Evolutionary conservation across 1,140 invertebrate species (phyloP), one percentile per base, ranked within the genome.

Genomic region (Hermetia illucens): DNA sequence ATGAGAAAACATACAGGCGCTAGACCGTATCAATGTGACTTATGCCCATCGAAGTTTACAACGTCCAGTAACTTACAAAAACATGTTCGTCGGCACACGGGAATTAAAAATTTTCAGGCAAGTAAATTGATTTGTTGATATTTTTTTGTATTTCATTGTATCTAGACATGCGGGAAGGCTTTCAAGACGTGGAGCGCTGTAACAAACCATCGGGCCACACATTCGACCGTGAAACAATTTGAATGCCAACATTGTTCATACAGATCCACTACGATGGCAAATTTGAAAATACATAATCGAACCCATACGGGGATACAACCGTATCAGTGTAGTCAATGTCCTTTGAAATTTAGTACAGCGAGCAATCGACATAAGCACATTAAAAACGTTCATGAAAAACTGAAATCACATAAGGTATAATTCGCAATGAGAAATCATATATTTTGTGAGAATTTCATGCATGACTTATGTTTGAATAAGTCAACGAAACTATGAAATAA

Each of bases 31-130:
- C 35, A 47, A n/a, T 56, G 53, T 44, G 32, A 46, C 9, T 44
- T 46, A 24, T 56, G 53, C 39, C 41, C 41, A 13, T 32, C 49
- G 13, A 43, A 33, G 5, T 55, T 52, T 38, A 46, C 51, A 6
- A 30, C 52, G 18, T 52, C 52, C 38, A 38, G 45, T 4, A 51
- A 49, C 8, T 38, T 55, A 13, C 42, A 47, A 8, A 55, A 53
- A 27, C 52, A 55, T 34, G 37, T 51, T 10, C 3, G 43, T 2
- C 39, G 52, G 9, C 49, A 48, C 33, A 44, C 38, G 21, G 39
- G 29, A 30, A 38, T 31, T 22, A 47, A 42, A 36, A 41, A 51
- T 27, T 27, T 27, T 13, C 24, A 21, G 19, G 34, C 5, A 36
- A 21, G 19, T 36, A 20, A 13, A 36, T 36, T 21, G 13, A 17